Evolutionary conservation across 2,888 invertebrate genomes (phyloP).

Genomic region (Melanostoma mellinum): DNA sequence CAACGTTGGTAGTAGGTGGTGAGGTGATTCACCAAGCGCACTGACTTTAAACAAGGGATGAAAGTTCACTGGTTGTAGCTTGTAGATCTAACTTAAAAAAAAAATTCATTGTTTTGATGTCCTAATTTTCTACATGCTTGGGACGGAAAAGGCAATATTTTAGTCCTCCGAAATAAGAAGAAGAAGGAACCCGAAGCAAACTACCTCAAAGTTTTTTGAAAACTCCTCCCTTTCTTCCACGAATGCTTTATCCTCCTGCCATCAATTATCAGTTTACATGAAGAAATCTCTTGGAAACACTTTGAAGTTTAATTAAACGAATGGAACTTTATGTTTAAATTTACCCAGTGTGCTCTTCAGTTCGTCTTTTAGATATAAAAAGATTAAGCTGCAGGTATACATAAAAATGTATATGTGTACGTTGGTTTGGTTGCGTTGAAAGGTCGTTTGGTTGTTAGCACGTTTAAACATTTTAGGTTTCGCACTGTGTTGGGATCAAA

Average conservation of each 20-base stretch:
- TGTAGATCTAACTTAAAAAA: neutral
- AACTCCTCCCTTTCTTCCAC: neutral
- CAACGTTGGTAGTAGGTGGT: neutral
- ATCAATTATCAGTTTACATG: slow-evolving; percentile 67
- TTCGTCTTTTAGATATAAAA: neutral
- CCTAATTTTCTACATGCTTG: slow-evolving; percentile 53
- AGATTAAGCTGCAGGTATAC: neutral
- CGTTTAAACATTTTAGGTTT: slow-evolving; percentile 42
- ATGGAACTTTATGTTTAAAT: slow-evolving; percentile 57
- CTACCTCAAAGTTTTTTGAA: slow-evolving; percentile 49
- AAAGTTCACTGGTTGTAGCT: slow-evolving; percentile 54
- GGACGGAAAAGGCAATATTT: slow-evolving; percentile 8
- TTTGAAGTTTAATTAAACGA: slow-evolving; percentile 72
- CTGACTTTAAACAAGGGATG: slow-evolving; percentile 51
- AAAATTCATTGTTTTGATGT: slow-evolving; percentile 55
- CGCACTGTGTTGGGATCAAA: slow-evolving; percentile 29
- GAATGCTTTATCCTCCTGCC: slow-evolving; percentile 1
- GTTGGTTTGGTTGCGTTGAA: neutral
- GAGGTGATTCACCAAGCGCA: slow-evolving; percentile 27
- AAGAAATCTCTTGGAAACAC: slow-evolving; percentile 70
- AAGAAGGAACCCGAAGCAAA: slow-evolving; percentile 33
- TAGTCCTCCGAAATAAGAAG: neutral
- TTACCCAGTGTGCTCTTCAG: slow-evolving; percentile 3
- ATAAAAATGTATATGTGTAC: slow-evolving; percentile 17
- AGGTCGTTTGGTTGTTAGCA: slow-evolving; percentile 35